These are phyloP conservation scores for Lepidocyrtinus sp. DNA, from an alignment of 2,888 invertebrate genomes.

Conservation along the genomic window DNA sequence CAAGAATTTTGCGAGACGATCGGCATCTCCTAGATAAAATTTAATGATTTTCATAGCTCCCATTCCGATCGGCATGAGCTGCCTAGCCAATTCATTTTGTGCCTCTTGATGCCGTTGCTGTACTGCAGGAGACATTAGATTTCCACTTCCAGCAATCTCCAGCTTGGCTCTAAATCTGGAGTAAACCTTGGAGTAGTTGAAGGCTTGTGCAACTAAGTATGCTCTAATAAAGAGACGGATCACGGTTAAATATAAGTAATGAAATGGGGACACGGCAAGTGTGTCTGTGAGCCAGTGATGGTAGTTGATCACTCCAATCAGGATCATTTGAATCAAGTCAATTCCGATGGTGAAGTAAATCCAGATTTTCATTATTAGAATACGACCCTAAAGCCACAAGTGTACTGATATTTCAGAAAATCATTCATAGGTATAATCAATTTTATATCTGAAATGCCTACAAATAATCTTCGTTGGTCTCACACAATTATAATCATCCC, in stretches of 20 bases:
- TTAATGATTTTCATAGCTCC: constrained; percentile 38
- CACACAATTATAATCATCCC: constrained; percentile 57
- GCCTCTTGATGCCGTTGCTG: constrained; percentile 38
- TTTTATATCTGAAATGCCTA: neutral
- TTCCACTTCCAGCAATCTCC: constrained; percentile 19
- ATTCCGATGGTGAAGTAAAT: constrained; percentile 49
- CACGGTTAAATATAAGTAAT: constrained; percentile 44
- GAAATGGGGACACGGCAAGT: constrained; percentile 36
- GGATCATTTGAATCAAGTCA: constrained; percentile 48
- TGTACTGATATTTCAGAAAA: too few species aligned
- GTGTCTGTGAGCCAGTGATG: constrained; percentile 51
- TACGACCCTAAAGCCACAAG: constrained; percentile 39
- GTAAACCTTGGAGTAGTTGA: constrained; percentile 42
- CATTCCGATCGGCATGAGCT: constrained; percentile 52
- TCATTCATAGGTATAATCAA: neutral
- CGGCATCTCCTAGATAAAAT: constrained; percentile 47
- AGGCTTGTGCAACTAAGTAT: constrained; percentile 41
- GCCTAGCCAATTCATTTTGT: constrained; percentile 43
- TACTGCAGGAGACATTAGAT: constrained; percentile 25
- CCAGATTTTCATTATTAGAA: constrained; percentile 45
- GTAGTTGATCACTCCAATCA: constrained; percentile 55
- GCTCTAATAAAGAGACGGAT: constrained; percentile 45
- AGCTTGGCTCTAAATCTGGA: constrained; percentile 33
- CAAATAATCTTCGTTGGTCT: constrained; percentile 36
- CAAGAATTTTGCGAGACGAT: constrained; percentile 42